Base-by-base conservation (phyloP, 1,140 invertebrate species). In the Ceratosolen fusciceps region DNA sequence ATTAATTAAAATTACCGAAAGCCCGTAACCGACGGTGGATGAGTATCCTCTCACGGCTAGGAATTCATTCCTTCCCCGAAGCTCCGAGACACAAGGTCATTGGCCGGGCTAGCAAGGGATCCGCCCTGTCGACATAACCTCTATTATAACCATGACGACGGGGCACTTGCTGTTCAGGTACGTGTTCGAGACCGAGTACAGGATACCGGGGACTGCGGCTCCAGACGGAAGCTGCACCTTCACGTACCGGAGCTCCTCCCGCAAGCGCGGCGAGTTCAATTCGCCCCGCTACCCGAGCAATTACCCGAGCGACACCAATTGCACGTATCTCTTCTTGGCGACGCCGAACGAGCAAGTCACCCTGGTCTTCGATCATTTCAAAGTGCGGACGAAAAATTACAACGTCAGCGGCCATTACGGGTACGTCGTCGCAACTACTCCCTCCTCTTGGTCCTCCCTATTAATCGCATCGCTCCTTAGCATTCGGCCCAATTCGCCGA, bases 241-340 rank as follows among this genome's bases (percentile, higher is more conserved):
- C 89, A 95, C 95, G 0, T 99, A 98, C 90, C 92, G 93, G 75
- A 98, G 96, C 88, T 93, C 93, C 79, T 95, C 94, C 58, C 93
- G 94, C 82, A 97, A 97, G 87, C 92, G 93, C 70, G 98, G 98
- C 24, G 95, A 96, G 83, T 97, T 99, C 87, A 99, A 99, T 89
- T 98, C 97, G 24, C 98, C 98, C 16, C 93, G 97, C 58, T 97
- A 98, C 93, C 98, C 98, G 84, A 95, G 95, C 85, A 98, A 97
- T 91, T 99, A 99, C 92, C 97, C 97, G 68, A 96, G 96, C 84
- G 94, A 95, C 85, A 97, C 95, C 39, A 96, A 96, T 91, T 99
- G 98, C 92, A 96, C 95, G 60, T 99, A 98, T 91, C 92, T 95
- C 83, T 97, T 99, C 89, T 87, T 94, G 80, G 94, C 95, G 68